Evolutionary conservation across 2,113 vertebrate genomes (phyloP).

Genomic region (Thryonomys swinderianus): DNA sequence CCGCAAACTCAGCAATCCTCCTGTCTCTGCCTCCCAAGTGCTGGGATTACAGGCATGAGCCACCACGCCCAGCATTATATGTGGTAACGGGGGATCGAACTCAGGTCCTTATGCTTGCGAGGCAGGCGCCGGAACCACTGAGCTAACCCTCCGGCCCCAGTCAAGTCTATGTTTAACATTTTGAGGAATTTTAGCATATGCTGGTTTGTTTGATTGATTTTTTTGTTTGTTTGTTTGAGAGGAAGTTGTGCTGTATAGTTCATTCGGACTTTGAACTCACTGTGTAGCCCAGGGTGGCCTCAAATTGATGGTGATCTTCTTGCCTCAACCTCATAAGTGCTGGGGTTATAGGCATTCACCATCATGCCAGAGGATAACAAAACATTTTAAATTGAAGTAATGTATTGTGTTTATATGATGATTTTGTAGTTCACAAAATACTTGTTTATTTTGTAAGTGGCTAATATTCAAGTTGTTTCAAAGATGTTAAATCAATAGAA

Average conservation of each 20-base stretch:
- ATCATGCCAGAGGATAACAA: neutral
- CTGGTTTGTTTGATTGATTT: neutral
- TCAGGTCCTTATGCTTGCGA: too few species aligned
- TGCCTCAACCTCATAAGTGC: neutral
- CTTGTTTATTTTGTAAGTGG: slow-evolving; percentile 30
- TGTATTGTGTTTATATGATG: neutral
- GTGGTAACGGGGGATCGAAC: too few species aligned
- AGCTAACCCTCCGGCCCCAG: too few species aligned
- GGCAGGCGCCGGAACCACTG: too few species aligned
- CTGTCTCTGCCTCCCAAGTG: too few species aligned
- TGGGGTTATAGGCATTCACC: neutral
- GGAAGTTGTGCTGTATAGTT: neutral
- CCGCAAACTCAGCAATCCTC: too few species aligned
- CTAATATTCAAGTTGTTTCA: slow-evolving; percentile 21
- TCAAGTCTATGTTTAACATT: neutral
- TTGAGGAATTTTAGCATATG: neutral
- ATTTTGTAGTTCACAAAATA: slow-evolving; percentile 20
- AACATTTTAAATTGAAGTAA: slow-evolving; percentile 20
- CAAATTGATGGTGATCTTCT: neutral
- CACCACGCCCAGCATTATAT: too few species aligned
- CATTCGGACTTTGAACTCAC: neutral
- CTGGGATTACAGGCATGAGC: too few species aligned
- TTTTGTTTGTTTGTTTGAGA: neutral
- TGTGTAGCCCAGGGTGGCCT: neutral
- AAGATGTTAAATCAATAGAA: neutral